phyloP scores from a whole-genome alignment of 2,797 vertebrate species.

The Typhlichthys subterraneus region DNA sequence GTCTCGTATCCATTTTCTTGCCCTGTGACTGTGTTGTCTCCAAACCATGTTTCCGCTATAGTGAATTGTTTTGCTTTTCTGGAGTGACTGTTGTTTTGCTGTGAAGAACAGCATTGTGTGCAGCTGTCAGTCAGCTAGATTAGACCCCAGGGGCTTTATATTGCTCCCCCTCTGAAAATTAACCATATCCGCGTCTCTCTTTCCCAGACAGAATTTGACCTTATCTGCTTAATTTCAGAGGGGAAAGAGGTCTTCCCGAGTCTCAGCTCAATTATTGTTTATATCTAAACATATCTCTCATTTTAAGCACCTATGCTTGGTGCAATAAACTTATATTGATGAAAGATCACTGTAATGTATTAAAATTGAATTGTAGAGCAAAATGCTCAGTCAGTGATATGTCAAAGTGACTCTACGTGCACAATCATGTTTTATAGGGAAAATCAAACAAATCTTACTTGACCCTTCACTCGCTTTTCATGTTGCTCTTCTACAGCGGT shows the following conservation, averaged over 20 bases:
- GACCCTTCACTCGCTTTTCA: constrained; percentile 1
- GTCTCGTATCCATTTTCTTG: constrained; percentile 65
- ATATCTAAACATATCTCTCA: too few species aligned
- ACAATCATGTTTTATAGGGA: constrained; percentile 2
- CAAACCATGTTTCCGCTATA: constrained; percentile 54
- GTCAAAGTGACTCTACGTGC: background rate
- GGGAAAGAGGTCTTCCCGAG: background rate
- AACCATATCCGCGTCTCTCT: constrained; percentile 49
- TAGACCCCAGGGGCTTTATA: constrained; percentile 62
- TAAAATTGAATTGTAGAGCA: too few species aligned
- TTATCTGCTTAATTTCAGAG: background rate
- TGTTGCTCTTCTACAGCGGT: constrained; percentile 16
- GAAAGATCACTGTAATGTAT: too few species aligned
- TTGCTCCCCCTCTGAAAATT: constrained; percentile 66
- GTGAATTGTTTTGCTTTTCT: constrained; percentile 62
- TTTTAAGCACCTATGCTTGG: too few species aligned
- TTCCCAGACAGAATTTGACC: constrained; percentile 51
- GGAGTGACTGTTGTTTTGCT: constrained; percentile 61
- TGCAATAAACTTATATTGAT: too few species aligned
- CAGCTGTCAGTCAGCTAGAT: constrained; percentile 75
- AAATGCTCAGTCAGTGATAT: background rate
- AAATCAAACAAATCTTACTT: constrained; percentile 3
- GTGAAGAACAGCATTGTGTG: constrained; percentile 58
- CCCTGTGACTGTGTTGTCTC: constrained; percentile 51
- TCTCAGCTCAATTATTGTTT: too few species aligned